Evolutionary conservation across 1,140 invertebrate species (phyloP), one percentile per base, ranked within the genome.

Genomic region (Artemia franciscana): DNA sequence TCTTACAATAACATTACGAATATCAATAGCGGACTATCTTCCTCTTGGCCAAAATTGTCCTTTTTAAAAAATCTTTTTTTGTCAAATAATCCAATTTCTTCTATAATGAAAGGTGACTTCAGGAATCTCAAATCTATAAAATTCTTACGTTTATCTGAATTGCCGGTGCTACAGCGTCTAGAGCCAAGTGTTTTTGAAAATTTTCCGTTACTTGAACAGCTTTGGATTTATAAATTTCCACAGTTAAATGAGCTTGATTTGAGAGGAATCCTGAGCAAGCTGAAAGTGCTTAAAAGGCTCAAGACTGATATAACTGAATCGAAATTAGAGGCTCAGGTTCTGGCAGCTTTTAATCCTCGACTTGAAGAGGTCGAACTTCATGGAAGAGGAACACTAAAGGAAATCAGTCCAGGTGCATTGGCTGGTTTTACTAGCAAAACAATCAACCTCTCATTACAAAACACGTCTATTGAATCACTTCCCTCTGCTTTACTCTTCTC

Each of bases 261-360:
- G 1, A 82, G 85, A 67, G 86, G 86, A 5, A 78, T 89, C 26
- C 71, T 91, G 4, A 80, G 84, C 15, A 63, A 66, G 26, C 64
- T 75, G 24, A 63, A 68, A 12, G 68, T 70, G 12, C 63, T 76
- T 5, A 71, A 75, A 65, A 75, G 73, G 57, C 71, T 91, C 2
- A 84, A 89, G 66, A 81, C 91, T 58, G 90, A 93, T 75, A 80
- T 90, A 1, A 91, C 91, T 71, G 88, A 91, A 69, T 73, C 82
- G 0, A 79, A 79, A 57, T 80, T 91, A 57, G 82, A 86, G 25
- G 86, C 91, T 69, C 86, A 91, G 69, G 72, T 92, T 12, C 82
- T 84, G 63, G 78, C 84, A 0, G 78, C 81, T 18, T 79, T 84
- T 67, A 85, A 88, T 72, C 84, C 88, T 4, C 74, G 87, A n/a